Evolutionary conservation across 2,888 invertebrate species (phyloP).

Genomic region (Ellobium chinense): DNA sequence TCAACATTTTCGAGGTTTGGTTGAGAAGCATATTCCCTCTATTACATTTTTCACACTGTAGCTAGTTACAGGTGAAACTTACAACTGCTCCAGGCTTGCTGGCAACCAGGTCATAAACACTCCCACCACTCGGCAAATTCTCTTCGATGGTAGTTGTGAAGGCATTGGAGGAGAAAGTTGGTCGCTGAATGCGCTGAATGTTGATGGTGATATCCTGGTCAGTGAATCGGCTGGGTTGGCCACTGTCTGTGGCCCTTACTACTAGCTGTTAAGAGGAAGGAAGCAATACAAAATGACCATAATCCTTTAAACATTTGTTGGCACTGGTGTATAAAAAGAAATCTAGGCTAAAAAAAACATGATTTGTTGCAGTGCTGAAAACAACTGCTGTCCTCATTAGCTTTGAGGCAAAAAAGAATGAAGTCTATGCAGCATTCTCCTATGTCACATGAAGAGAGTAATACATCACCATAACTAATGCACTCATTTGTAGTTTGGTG

Average conservation of each 20-base stretch:
- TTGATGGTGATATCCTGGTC: constrained; percentile 55
- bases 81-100: constrained; percentile 20
- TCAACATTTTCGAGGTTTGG: too few species aligned
- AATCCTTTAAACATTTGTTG: too few species aligned
- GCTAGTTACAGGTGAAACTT: constrained; percentile 2
- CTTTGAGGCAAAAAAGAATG: too few species aligned
- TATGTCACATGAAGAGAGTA: too few species aligned
- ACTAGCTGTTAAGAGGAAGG: constrained; percentile 37
- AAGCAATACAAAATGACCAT: not conserved
- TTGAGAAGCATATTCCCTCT: too few species aligned
- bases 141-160: constrained; percentile 61
- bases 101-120: constrained; percentile 27
- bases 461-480: too few species aligned
- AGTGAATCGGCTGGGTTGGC: constrained; percentile 37
- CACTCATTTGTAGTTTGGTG: too few species aligned
- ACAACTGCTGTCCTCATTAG: too few species aligned
- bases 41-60: not conserved
- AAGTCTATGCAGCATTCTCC: too few species aligned
- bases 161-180: constrained; percentile 45
- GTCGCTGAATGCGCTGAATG: constrained; percentile 57
- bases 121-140: constrained; percentile 53
- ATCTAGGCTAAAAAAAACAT: too few species aligned
- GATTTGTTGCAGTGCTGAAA: too few species aligned
- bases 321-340: too few species aligned
- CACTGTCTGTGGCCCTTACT: constrained; percentile 48